Conservation (phyloP, 2,888 invertebrate genomes). For the Steinernema scapterisci region DNA sequence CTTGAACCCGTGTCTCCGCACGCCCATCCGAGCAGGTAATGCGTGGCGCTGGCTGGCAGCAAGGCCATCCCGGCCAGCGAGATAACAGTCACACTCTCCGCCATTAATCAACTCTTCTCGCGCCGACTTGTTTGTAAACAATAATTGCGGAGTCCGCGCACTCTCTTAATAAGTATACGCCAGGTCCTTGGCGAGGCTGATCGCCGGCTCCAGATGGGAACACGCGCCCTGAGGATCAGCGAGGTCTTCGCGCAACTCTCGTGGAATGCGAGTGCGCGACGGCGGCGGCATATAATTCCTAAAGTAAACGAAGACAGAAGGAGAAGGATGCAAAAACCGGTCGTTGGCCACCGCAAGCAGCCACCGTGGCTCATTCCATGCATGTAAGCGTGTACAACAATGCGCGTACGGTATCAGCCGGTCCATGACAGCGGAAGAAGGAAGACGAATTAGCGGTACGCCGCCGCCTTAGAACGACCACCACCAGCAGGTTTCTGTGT, state of each 20-base stretch:
- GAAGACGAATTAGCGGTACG: constrained; percentile 7
- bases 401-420: constrained; percentile 24
- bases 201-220: neutral
- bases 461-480: neutral
- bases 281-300: constrained; percentile 30
- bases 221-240: neutral
- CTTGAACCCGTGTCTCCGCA: neutral
- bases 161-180: neutral
- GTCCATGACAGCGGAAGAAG: neutral
- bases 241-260: neutral
- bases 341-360: constrained; percentile 1
- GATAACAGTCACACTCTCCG: constrained; percentile 9
- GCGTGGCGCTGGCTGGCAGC: constrained; percentile 3
- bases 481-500: neutral
- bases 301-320: constrained; percentile 22
- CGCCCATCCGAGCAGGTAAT: neutral
- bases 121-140: constrained; percentile 25
- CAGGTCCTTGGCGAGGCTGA: neutral
- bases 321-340: constrained; percentile 21
- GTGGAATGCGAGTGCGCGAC: constrained; percentile 10
- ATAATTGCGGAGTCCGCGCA: constrained; percentile 10
- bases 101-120: constrained; percentile 26
- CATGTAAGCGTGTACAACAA: constrained; percentile 16
- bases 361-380: constrained; percentile 23
- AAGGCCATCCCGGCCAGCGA: neutral